A percentile compares a stretch with the other conserved stretches of the same genome.
Conservation (phyloP, 2,797 vertebrate genomes). For the Odontamblyopus lacepedii region DNA sequence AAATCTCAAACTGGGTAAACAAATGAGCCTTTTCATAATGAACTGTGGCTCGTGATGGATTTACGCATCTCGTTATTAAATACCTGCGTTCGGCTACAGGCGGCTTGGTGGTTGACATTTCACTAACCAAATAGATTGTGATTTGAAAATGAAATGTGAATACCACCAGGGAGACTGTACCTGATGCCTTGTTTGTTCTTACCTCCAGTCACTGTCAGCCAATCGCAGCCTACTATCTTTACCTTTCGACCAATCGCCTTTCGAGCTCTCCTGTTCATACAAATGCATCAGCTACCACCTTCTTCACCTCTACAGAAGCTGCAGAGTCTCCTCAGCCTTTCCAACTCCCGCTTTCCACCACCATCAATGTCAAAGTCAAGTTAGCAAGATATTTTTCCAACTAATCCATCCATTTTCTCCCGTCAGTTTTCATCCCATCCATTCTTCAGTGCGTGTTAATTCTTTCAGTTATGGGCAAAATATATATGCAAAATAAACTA, state of each 20-base stretch:
- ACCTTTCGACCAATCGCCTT: no score
- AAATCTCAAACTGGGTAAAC: constrained; percentile 32
- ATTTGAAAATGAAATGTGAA: not conserved
- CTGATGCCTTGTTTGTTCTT: not conserved
- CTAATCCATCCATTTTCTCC: no score
- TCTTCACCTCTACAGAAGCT: not conserved
- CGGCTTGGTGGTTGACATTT: constrained; percentile 4
- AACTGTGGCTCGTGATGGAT: constrained; percentile 23
- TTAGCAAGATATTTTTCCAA: no score
- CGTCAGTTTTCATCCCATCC: no score
- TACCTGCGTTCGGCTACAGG: not conserved
- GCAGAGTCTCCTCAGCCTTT: not conserved
- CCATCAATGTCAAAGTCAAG: no score
- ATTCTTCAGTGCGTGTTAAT: no score
- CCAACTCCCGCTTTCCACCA: no score
- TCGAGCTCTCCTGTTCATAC: no score
- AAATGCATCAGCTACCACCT: not conserved
- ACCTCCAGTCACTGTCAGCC: not conserved
- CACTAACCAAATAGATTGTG: constrained; percentile 4
- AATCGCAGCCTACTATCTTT: not conserved
- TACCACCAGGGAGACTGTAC: not conserved
- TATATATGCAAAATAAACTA: no score
- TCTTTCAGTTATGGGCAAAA: no score
- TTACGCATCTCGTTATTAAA: not conserved
- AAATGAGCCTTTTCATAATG: constrained; percentile 39